These are phyloP conservation scores for Halcyon chelicuti DNA, from an alignment of 2,797 vertebrate species.

Conservation along the genomic window DNA sequence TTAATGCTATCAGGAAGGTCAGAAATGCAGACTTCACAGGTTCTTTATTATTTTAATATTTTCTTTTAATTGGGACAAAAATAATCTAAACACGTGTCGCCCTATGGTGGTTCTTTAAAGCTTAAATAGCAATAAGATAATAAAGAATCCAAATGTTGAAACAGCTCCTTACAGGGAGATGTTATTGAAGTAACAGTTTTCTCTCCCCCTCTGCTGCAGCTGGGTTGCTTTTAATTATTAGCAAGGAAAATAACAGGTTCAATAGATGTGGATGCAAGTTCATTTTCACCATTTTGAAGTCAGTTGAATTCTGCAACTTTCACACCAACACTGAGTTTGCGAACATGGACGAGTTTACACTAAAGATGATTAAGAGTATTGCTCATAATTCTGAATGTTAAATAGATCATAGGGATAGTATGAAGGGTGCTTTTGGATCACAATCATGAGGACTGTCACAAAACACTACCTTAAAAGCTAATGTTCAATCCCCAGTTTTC, in stretches of 20 bases:
- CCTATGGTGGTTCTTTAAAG: not conserved
- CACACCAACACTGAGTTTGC: not conserved
- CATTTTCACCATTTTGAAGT: not conserved
- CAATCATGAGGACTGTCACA: not conserved
- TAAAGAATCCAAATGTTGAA: not conserved
- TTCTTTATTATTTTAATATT: not conserved
- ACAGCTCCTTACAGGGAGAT: not conserved
- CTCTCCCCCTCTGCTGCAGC: not conserved
- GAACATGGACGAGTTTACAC: not conserved
- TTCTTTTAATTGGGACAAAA: not conserved
- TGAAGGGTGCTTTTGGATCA: not conserved
- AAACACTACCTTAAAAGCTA: not conserved
- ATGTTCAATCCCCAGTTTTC: not conserved
- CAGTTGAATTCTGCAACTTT: not conserved
- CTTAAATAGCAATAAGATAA: conserved; percentile 15
- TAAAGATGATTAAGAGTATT: not conserved
- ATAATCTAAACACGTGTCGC: not conserved
- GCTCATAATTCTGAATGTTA: not conserved
- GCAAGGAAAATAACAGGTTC: not conserved
- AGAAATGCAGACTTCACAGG: not conserved
- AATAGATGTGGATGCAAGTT: not conserved
- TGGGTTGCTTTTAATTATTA: conserved; percentile 16
- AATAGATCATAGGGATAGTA: not conserved
- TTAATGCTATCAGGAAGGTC: not conserved
- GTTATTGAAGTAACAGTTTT: not conserved